Evolutionary conservation across 2,797 vertebrate genomes (phyloP).

Genomic region (Crocodylus rhombifer): DNA sequence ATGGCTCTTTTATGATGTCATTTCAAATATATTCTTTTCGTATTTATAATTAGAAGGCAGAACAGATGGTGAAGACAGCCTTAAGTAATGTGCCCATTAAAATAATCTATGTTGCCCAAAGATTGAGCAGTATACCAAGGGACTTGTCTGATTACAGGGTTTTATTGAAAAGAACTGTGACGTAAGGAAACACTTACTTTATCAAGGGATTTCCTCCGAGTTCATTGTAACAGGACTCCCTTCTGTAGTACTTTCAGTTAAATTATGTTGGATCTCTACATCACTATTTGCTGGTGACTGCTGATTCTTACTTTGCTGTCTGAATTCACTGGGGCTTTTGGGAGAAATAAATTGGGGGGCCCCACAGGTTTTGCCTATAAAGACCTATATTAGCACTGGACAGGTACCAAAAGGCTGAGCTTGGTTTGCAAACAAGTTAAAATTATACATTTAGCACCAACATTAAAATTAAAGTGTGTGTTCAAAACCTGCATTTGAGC

Average conservation of each 20-base stretch:
- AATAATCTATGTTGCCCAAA: neutral
- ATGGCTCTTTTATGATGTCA: neutral
- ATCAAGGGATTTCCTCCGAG: neutral
- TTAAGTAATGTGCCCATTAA: neutral
- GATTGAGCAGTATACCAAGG: neutral
- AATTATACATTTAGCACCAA: accelerated
- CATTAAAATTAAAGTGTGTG: too few relatives aligned
- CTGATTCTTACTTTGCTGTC: too few relatives aligned
- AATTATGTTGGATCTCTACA: neutral
- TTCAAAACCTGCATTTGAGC: neutral
- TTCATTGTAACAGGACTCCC: neutral
- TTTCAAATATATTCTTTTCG: neutral
- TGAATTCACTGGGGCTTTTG: neutral
- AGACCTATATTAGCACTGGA: neutral
- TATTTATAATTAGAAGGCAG: neutral
- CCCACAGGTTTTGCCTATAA: neutral
- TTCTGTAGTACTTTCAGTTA: neutral
- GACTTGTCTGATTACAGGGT: neutral
- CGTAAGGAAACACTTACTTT: neutral
- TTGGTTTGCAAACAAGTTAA: accelerated
- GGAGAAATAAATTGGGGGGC: neutral
- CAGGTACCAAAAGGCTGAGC: neutral
- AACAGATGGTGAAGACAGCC: neutral
- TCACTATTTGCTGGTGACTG: neutral
- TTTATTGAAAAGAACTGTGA: neutral